phyloP scores from a whole-genome alignment of 2,113 vertebrate species.

The Poicephalus gulielmi region DNA sequence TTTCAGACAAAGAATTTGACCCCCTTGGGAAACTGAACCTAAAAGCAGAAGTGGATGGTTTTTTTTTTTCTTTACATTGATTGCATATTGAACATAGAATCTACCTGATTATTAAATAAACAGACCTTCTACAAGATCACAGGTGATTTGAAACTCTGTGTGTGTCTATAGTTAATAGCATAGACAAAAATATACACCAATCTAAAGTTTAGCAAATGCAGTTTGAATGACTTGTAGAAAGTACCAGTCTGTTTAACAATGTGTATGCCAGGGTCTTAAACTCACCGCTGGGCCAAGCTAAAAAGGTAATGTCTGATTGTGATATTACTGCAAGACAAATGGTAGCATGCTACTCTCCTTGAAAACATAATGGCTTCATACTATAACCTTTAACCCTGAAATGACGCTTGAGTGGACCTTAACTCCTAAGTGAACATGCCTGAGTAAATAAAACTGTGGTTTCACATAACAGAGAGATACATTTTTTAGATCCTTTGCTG shows the following conservation, averaged over 20 bases:
- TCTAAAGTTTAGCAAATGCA: constrained; percentile 25
- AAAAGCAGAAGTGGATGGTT: not conserved
- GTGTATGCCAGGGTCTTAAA: constrained; percentile 6
- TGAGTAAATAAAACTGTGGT: constrained; percentile 78
- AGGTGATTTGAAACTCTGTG: not conserved
- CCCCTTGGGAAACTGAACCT: not conserved
- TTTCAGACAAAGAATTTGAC: not conserved
- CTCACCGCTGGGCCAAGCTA: constrained; percentile 35
- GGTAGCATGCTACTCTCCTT: constrained; percentile 55
- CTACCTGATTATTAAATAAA: not conserved
- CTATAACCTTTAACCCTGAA: constrained; percentile 70
- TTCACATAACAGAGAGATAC: constrained; percentile 79
- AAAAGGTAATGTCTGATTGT: constrained; percentile 61
- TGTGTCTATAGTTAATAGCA: not conserved
- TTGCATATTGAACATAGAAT: not conserved
- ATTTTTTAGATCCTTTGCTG: constrained; percentile 82
- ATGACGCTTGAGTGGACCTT: constrained; percentile 72
- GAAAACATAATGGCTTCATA: constrained; percentile 72
- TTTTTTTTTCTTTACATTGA: not conserved
- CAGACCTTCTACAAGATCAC: not conserved
- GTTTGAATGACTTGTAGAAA: not conserved
- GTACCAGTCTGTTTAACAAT: not conserved
- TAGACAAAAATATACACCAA: not conserved
- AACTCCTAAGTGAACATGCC: constrained; percentile 68
- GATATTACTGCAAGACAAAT: constrained; percentile 64